phyloP scores from a whole-genome alignment of 2,113 vertebrate genomes.

The Coptodon rendalli region DNA sequence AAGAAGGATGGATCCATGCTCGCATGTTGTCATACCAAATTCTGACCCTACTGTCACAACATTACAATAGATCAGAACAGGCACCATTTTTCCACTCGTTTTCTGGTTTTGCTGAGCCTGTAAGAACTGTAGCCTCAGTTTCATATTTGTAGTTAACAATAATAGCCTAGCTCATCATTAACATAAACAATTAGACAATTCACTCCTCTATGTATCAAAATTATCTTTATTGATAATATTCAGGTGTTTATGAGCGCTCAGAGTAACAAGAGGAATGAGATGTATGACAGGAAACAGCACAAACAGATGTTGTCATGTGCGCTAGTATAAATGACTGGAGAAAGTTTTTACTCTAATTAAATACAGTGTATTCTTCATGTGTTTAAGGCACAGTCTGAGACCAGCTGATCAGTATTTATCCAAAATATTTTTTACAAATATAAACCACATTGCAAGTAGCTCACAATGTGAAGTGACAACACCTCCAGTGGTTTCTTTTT shows the following conservation, averaged over 20 bases:
- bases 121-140: not conserved
- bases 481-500: not conserved
- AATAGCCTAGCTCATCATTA: not conserved
- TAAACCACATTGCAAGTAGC: not conserved
- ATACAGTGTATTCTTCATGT: not conserved
- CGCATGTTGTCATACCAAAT: not conserved
- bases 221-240: slow-evolving; percentile 55
- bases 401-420: not conserved
- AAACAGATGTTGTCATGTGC: not conserved
- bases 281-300: not conserved
- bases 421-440: not conserved
- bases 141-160: not conserved
- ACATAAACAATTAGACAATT: not conserved
- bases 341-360: not conserved
- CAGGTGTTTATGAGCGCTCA: not conserved
- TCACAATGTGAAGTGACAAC: not conserved
- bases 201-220: slow-evolving; percentile 31
- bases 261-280: not conserved
- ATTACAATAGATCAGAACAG: not conserved
- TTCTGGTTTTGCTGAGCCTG: not conserved
- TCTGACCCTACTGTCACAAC: not conserved
- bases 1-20: not conserved
- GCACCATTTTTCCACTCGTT: not conserved
- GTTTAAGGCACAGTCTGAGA: slow-evolving; percentile 51
- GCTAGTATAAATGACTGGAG: not conserved